A percentile compares a stretch with the other conserved stretches of the same genome.
Conservation (phyloP, 2,888 invertebrate species). For the Galerucella nymphaeae region DNA sequence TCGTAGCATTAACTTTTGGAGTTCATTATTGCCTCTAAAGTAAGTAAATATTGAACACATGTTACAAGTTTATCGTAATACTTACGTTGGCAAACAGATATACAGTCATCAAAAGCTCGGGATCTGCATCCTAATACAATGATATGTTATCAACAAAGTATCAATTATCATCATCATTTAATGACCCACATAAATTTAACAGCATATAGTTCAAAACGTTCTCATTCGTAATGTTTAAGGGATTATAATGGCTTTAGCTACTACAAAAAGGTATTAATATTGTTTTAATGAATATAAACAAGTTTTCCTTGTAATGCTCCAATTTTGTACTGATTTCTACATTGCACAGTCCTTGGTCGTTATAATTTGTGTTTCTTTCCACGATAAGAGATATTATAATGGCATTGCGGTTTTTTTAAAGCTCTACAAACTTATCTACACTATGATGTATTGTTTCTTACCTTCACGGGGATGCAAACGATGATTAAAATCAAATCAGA, state of each 20-base stretch:
- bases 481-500: slow-evolving; percentile 77
- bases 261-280: neutral
- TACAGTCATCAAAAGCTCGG: slow-evolving; percentile 24
- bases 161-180: slow-evolving; percentile 27
- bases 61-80: slow-evolving; percentile 37
- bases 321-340: no score
- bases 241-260: neutral
- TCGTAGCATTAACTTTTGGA: slow-evolving; percentile 36
- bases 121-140: slow-evolving; percentile 24
- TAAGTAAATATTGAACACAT: slow-evolving; percentile 49
- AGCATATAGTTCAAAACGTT: neutral
- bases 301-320: no score
- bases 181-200: slow-evolving; percentile 23
- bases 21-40: slow-evolving; percentile 42
- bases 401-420: no score
- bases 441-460: slow-evolving; percentile 54
- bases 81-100: slow-evolving; percentile 30
- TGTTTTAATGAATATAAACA: neutral
- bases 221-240: slow-evolving; percentile 11
- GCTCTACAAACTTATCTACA: no score
- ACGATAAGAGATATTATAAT: no score
- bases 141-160: slow-evolving; percentile 31
- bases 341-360: no score
- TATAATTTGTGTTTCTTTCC: no score
- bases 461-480: slow-evolving; percentile 79